Evolutionary conservation across 1,140 invertebrate genomes (phyloP).

Genomic region (Anastatus disparis): DNA sequence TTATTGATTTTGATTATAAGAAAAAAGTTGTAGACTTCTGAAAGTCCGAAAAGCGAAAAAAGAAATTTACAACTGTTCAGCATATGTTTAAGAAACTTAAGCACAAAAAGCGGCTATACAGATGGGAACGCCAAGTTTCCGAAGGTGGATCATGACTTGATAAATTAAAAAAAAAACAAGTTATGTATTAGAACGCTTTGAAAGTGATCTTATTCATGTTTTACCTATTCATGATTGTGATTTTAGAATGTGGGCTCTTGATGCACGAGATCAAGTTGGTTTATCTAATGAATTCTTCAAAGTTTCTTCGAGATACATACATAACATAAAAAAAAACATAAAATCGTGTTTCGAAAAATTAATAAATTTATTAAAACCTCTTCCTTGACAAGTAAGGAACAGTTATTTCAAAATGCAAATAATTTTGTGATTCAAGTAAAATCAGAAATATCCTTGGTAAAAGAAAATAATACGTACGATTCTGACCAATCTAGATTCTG

Average conservation of each 20-base stretch:
- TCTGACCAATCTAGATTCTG: not conserved
- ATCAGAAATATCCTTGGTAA: not conserved
- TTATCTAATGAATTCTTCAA: not conserved
- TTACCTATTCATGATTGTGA: not conserved
- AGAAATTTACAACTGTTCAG: not conserved
- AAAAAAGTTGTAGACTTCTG: not conserved
- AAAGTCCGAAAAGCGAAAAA: not conserved
- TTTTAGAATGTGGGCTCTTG: not conserved
- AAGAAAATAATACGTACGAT: not conserved
- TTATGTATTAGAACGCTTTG: not conserved
- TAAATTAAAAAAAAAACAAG: not conserved
- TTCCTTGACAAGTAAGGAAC: too few relatives aligned
- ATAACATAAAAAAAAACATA: not conserved
- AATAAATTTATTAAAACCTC: not conserved
- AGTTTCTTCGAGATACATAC: not conserved
- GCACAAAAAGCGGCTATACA: too few relatives aligned
- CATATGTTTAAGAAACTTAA: too few relatives aligned
- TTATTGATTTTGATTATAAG: not conserved
- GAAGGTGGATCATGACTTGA: not conserved
- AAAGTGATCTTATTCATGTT: not conserved
- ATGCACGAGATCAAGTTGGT: not conserved
- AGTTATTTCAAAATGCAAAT: not conserved
- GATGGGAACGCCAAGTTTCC: not conserved
- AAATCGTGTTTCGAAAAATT: too few relatives aligned
- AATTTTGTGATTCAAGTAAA: not conserved